Conservation (phyloP, 2,797 vertebrate species). For the Poeciliopsis infans region DNA sequence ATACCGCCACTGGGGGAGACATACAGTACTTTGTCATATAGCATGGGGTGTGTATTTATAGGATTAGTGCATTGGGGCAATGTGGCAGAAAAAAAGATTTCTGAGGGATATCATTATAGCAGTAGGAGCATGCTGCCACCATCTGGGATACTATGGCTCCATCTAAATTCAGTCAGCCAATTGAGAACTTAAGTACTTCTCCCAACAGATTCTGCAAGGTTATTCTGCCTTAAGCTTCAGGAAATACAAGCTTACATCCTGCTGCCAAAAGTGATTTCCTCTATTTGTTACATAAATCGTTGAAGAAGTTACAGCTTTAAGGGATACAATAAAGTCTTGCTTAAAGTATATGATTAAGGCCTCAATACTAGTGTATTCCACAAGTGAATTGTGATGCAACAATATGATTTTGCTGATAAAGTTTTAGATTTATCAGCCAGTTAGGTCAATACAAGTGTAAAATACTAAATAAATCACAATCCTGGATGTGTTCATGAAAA, state of each 20-base stretch:
- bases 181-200: conserved; percentile 30
- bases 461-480: not conserved
- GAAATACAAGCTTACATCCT: conserved; percentile 32
- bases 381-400: conserved; percentile 4
- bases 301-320: conserved; percentile 22
- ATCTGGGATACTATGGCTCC: conserved; percentile 53
- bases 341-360: not conserved
- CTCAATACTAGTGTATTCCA: not conserved
- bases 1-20: conserved; percentile 65
- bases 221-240: conserved; percentile 21
- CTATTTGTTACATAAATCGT: conserved; percentile 19
- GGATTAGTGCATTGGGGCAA: conserved; percentile 50
- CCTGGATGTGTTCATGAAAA: not conserved
- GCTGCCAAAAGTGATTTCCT: conserved; percentile 31
- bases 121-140: conserved; percentile 74
- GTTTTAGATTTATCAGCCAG: not conserved
- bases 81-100: conserved; percentile 53
- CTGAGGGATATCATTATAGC: conserved; percentile 37
- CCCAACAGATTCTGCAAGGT: conserved; percentile 25
- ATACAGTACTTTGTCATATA: conserved; percentile 53
- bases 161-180: conserved; percentile 38
- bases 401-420: not conserved
- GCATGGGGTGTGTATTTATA: conserved; percentile 48
- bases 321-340: not conserved
- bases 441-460: not conserved